Evolutionary conservation across 2,113 vertebrate genomes (phyloP).

Genomic region (Probosciger aterrimus): DNA sequence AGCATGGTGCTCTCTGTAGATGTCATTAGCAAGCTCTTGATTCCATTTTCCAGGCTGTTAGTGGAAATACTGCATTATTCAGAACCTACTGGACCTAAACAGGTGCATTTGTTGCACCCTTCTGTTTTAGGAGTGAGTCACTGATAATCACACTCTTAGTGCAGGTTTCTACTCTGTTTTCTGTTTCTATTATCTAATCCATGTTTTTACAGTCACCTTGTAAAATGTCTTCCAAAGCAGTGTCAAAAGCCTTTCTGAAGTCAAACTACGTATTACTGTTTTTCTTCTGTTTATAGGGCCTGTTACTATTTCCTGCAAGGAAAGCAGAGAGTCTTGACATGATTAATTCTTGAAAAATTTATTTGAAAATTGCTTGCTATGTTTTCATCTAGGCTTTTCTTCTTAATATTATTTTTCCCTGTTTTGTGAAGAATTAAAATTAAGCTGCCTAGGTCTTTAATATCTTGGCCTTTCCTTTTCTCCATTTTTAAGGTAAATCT

Average conservation of each 20-base stretch:
- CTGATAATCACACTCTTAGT: background rate
- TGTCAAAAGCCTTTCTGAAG: background rate
- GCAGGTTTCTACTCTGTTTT: background rate
- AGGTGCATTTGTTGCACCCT: background rate
- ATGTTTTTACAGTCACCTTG: background rate
- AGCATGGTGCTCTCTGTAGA: background rate
- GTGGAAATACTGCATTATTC: background rate
- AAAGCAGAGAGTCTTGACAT: background rate
- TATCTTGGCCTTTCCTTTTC: background rate
- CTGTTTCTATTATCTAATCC: background rate
- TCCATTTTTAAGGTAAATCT: background rate
- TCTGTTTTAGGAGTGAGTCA: background rate
- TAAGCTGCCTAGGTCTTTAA: background rate
- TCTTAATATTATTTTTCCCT: background rate
- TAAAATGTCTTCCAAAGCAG: background rate
- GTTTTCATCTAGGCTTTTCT: background rate
- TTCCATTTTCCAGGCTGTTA: background rate
- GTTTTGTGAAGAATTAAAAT: background rate
- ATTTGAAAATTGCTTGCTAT: background rate
- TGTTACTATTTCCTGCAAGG: background rate
- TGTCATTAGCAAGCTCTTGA: slow-evolving; percentile 9
- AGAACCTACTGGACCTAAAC: slow-evolving; percentile 5
- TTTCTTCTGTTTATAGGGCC: background rate
- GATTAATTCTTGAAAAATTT: background rate
- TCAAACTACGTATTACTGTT: background rate